Conservation (phyloP, 2,888 invertebrate genomes). For the Drosophila mulleri region DNA sequence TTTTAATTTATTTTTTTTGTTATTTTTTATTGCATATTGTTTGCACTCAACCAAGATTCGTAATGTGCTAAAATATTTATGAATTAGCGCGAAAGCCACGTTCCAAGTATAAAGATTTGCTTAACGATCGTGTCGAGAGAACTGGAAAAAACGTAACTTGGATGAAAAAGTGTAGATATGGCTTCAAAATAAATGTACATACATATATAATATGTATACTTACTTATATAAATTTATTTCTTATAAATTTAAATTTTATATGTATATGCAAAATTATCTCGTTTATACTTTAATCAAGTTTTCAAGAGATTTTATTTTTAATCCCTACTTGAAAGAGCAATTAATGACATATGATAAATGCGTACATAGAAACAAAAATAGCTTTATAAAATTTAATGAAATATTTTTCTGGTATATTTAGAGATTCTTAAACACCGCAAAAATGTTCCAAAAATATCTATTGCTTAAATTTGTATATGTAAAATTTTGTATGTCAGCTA, state of each 20-base stretch:
- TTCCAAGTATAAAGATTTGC: constrained; percentile 33
- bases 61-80: constrained; percentile 67
- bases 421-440: background rate
- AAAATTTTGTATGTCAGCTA: background rate
- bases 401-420: background rate
- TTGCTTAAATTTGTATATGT: background rate
- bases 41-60: constrained; percentile 16
- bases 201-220: background rate
- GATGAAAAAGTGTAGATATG: constrained; percentile 12
- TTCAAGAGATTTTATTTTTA: background rate
- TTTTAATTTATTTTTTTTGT: constrained; percentile 3
- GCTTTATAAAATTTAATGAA: background rate
- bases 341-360: constrained; percentile 5
- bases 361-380: background rate
- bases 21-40: constrained; percentile 38
- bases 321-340: background rate
- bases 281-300: background rate
- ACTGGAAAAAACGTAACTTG: constrained; percentile 1
- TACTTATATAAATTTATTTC: background rate
- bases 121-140: constrained; percentile 14
- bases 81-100: constrained; percentile 58
- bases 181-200: background rate
- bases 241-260: background rate
- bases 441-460: background rate
- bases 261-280: background rate